Evolutionary conservation across 1,140 invertebrate species (phyloP), one percentile per base, ranked within the genome.

Genomic region (Lordiphosa clarofinis): DNA sequence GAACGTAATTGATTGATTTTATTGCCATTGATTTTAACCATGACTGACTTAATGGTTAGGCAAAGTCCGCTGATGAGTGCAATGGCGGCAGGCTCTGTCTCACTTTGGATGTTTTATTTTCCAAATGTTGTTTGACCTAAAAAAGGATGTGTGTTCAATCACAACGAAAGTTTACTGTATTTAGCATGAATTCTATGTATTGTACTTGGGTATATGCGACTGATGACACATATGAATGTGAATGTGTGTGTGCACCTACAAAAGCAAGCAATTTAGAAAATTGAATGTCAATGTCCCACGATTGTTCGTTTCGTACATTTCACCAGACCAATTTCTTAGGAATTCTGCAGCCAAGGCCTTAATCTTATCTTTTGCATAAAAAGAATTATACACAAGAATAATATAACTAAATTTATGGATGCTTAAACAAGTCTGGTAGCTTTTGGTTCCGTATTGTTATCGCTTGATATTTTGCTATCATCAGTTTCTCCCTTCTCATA

Each of bases 181-280:
- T 31, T 31, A 31, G 28, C 28, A 31, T 31, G 28, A 31, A 3
- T 31, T 31, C 28, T 8, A 31, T 31, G 28, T 31, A 31, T 24
- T 24, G 21, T 24, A 5, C 6, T 7, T 31, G 2, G 28, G 28
- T 31, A 31, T 31, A 7, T 31, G 24, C 52, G 67, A 47, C 48
- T 59, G 58, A 61, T 59, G 58, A 61, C 13, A 61, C 28, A 56
- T 37, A 36, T 19, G 3, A 1, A 15, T 15, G 15, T 19, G 19
- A 3, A 3, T 15, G 15, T 19, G 5, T 24, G 5, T 24, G 21
- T 24, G 21, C 9, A 15, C n/a, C 35, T 28, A 57, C 46, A 50
- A 46, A 55, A 46, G 46, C 40, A 40, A 65, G 31, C 64, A 64
- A 74, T 79, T 79, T 81, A 62, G 74, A 55, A 74, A 81, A 79